Evolutionary conservation across 2,888 invertebrate species (phyloP), one percentile per base, ranked within the genome.

Genomic region (Alloplasta piceator): DNA sequence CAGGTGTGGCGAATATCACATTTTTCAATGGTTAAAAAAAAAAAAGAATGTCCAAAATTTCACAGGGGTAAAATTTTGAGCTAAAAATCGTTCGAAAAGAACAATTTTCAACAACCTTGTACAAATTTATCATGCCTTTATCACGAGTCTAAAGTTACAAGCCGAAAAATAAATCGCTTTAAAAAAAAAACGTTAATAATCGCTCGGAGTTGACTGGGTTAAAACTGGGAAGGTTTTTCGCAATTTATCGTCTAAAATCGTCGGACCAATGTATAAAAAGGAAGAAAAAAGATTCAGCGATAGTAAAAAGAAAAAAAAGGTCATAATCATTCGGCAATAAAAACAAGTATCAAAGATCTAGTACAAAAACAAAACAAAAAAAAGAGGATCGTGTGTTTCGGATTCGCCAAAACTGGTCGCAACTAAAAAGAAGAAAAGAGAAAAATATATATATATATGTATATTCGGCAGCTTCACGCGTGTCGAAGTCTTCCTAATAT

Each of bases 261-360:
- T 77, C 14, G 36, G 36, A 68, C 43, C 50, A 48, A 79, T 75
- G 56, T 64, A 46, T 63, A 72, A 71, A 67, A 67, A 67, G 6
- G 41, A 48, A 10, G 38, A 41, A 41, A 48, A 70, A 58, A 66
- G 58, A 39, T 10, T 48, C 60, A 16, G 6, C 14, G 36, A 12
- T 38, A 43, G 52, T 38, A 55, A 86, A 78, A 87, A 86, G 86
- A 84, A 72, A 66, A 86, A 41, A 85, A 86, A 84, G 63, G 84
- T 83, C 82, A 84, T 82, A 85, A 85, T 84, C 52, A 63, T 76
- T 61, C 71, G 82, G 46, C 82, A 78, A 84, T 85, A 86, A 85
- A 87, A 86, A 70, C 79, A 83, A 86, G 83, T 83, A 66, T 76
- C 84, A 61, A 87, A 87, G 87, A 84, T 82, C 68, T 64, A 82